Base-by-base conservation (phyloP, 2,797 vertebrate species). In the Micropoecilia bifurca region DNA sequence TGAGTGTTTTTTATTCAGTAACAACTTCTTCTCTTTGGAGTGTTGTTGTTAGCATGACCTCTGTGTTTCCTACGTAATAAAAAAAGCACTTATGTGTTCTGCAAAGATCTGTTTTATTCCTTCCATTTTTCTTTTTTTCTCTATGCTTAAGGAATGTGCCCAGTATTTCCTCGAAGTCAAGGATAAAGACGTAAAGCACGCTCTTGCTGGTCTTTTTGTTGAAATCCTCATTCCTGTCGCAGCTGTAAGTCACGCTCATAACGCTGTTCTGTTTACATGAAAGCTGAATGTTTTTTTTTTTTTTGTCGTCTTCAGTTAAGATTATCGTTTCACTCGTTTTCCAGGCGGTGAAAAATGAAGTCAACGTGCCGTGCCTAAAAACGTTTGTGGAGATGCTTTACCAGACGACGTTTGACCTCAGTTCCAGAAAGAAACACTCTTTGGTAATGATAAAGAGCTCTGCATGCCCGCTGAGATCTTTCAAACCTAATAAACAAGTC, bases 331-430 rank as follows among this genome's bases (percentile, higher is more conserved):
- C 3, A 3, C 77, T 88, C 74, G 9, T 80, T 84, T 79, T 80
- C 87, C 87, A 99, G 99, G 97, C 98, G 95, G 99, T 99, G 94
- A 99, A 99, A 96, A 99, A 99, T 92, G 99, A 99, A 97, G 99
- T 99, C 92, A 99, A 99, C 83, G 98, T 99, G 92, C 99, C 99
- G 46, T 99, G 98, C 93, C 95, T 99, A 93, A 99, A 99, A 95
- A 99, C 98, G 91, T 99, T 99, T 94, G 99, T 99, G 95, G 99
- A 99, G 96, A 99, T 99, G 98, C 97, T 99, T 85, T 99, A 99
- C 95, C 99, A 99, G 95, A 99, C 97, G 41, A 99, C 98, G 82
- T 99, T 98, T 94, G 99, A 99, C 93, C 95, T 99, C 90, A 99
- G 98, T 91, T 99, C 98, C 92, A 97, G 98, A 95, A 99, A 99